phyloP scores from a whole-genome alignment of 2,113 vertebrate species.

The Cynocephalus volans region DNA sequence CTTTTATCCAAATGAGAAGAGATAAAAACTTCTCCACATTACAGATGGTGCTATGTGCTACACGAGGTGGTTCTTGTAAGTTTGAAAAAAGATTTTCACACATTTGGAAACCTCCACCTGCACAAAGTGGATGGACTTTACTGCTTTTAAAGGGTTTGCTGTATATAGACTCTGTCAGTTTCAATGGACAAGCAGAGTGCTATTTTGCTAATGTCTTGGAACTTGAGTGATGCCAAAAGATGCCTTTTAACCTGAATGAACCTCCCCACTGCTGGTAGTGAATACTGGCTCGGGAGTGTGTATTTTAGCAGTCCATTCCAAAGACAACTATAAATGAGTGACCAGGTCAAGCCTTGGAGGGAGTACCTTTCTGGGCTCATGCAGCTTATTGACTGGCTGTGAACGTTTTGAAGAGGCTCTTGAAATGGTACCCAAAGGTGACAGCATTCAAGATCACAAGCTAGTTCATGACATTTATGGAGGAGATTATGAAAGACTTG shows the following conservation, averaged over 20 bases:
- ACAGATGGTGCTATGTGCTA: constrained; percentile 90
- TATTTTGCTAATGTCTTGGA: constrained; percentile 94
- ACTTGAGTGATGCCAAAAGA: constrained; percentile 93
- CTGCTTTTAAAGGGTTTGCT: constrained; percentile 93
- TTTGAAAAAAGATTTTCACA: constrained; percentile 87
- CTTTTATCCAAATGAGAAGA: constrained; percentile 90
- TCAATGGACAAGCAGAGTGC: constrained; percentile 93
- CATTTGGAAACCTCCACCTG: constrained; percentile 82
- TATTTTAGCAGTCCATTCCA: constrained; percentile 93
- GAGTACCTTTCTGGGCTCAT: no score
- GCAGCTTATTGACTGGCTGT: no score
- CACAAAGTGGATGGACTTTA: constrained; percentile 52
- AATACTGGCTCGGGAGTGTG: constrained; percentile 94
- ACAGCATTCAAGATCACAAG: no score
- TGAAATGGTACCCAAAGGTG: no score
- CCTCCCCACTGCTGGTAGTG: constrained; percentile 91
- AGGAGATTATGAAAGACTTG: no score
- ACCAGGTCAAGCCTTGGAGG: constrained; percentile 89
- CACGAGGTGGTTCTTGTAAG: constrained; percentile 89
- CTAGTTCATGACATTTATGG: no score
- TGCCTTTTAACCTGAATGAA: constrained; percentile 93
- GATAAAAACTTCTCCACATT: constrained; percentile 90
- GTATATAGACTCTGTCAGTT: constrained; percentile 93
- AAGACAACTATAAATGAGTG: constrained; percentile 93
- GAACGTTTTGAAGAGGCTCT: no score